Evolutionary conservation across 2,888 invertebrate genomes (phyloP).

Genomic region (Kryphioiulus occultus): DNA sequence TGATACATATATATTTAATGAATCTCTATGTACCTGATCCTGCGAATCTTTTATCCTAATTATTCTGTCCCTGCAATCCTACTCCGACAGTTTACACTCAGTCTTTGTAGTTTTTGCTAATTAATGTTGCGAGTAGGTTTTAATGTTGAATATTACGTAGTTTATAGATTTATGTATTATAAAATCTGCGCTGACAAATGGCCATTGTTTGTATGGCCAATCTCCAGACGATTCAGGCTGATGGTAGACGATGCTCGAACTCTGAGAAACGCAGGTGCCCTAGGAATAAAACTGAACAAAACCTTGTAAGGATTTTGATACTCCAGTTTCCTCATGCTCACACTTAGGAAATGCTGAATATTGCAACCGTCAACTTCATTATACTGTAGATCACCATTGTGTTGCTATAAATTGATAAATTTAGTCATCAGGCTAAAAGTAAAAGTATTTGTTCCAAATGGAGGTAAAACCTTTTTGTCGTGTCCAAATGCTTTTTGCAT

Average conservation of each 20-base stretch:
- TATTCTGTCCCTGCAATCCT: slow-evolving; percentile 5
- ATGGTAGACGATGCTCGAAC: no score
- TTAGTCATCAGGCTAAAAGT: background rate
- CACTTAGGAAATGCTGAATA: background rate
- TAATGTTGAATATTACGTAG: slow-evolving; percentile 6
- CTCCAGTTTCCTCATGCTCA: no score
- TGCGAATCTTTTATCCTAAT: background rate
- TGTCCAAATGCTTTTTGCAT: background rate
- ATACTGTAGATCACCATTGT: background rate
- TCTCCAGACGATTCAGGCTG: background rate
- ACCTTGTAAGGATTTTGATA: no score
- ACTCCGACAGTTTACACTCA: slow-evolving; percentile 2
- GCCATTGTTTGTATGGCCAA: background rate
- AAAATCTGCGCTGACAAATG: background rate
- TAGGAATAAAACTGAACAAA: no score
- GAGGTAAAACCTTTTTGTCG: background rate
- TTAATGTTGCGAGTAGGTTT: slow-evolving; percentile 23
- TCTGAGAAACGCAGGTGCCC: no score
- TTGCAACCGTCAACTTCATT: background rate
- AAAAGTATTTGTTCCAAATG: background rate
- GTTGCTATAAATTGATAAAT: background rate
- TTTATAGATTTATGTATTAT: slow-evolving; percentile 23
- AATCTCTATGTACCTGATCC: slow-evolving; percentile 14
- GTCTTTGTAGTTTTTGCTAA: background rate
- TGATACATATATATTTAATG: slow-evolving; percentile 23